Conservation (phyloP, 2,888 invertebrate genomes). For the Eupithecia tripunctaria region DNA sequence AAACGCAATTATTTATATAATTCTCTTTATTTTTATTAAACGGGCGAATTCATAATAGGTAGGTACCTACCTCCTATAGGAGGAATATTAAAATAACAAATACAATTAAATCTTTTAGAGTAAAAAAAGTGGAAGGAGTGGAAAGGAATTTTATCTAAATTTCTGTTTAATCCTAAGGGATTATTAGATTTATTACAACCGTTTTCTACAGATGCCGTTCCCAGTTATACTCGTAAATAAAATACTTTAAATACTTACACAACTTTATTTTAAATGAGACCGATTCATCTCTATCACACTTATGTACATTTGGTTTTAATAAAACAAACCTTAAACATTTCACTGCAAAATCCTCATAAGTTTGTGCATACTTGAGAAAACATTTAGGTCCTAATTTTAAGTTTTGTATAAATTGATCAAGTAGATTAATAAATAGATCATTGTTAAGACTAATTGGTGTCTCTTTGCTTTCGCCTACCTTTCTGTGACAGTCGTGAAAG, state of each 20-base stretch:
- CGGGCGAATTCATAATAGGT: no score
- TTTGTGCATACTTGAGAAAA: slow-evolving; percentile 83
- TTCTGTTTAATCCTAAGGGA: no score
- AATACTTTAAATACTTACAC: slow-evolving; percentile 69
- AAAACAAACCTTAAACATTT: slow-evolving; percentile 82
- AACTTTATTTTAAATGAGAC: slow-evolving; percentile 84
- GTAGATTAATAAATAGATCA: slow-evolving; percentile 65
- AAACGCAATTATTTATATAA: no score
- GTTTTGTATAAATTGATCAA: slow-evolving; percentile 75
- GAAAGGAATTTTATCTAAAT: no score
- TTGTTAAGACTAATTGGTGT: slow-evolving; percentile 75
- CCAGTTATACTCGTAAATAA: slow-evolving; percentile 23
- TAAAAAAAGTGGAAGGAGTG: no score
- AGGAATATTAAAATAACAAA: no score
- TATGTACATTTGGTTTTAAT: slow-evolving; percentile 84
- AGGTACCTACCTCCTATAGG: no score
- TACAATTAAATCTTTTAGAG: no score
- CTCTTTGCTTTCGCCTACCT: slow-evolving; percentile 56
- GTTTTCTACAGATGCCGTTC: not conserved
- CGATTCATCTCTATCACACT: slow-evolving; percentile 84
- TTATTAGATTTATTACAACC: no score
- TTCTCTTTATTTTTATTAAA: no score
- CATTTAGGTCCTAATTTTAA: slow-evolving; percentile 67
- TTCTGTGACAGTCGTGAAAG: slow-evolving; percentile 19
- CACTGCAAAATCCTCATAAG: slow-evolving; percentile 77